Conservation (phyloP, 2,113 vertebrate genomes). For the Gymnogyps californianus region DNA sequence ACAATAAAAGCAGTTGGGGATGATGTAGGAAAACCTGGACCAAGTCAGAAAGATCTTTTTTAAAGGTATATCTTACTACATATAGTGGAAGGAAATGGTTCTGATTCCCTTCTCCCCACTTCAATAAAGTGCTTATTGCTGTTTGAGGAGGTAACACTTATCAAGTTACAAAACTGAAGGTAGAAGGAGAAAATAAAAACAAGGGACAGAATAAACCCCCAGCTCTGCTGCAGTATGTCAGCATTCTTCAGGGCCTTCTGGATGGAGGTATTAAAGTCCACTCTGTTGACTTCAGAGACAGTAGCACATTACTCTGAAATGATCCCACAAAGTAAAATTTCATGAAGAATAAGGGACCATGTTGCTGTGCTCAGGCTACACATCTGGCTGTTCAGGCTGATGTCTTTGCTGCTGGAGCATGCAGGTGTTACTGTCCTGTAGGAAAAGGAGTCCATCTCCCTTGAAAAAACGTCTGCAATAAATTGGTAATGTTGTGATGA, state of each 20-base stretch:
- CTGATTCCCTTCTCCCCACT: background rate
- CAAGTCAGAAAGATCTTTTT: background rate
- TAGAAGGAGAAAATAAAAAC: background rate
- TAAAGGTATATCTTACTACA: background rate
- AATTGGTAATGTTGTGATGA: background rate
- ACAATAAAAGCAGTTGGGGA: background rate
- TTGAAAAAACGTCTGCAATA: background rate
- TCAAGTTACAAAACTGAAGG: background rate
- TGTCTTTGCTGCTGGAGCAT: background rate
- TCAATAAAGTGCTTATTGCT: background rate
- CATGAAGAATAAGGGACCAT: fast-evolving
- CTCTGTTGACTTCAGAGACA: background rate
- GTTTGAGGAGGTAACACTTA: background rate
- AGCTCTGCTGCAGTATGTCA: background rate
- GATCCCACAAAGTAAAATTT: background rate
- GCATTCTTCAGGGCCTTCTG: background rate
- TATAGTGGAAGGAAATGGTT: background rate
- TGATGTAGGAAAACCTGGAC: background rate
- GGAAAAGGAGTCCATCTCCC: background rate
- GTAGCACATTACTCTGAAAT: background rate
- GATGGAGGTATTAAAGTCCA: background rate
- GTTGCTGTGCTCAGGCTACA: background rate
- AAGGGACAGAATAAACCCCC: background rate
- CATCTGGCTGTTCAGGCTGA: background rate
- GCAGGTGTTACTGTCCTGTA: background rate